Percentiles rank a stretch among this genome's conserved stretches.
These are phyloP conservation scores for Anhinga anhinga DNA, from an alignment of 2,113 vertebrate genomes.

Conservation along the genomic window DNA sequence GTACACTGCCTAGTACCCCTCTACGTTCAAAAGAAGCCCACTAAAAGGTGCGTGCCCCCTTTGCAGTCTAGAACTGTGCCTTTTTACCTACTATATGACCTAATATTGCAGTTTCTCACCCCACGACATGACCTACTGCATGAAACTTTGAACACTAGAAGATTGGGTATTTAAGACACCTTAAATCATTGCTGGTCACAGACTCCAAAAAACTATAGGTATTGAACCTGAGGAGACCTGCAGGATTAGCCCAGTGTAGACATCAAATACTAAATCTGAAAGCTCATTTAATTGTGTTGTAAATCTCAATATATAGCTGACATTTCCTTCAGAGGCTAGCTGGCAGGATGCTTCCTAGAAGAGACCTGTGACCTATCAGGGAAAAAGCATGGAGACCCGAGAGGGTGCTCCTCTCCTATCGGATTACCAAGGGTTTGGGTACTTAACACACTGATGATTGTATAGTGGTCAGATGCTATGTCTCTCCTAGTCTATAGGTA, in stretches of 20 bases:
- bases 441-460: neutral
- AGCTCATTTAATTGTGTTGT: neutral
- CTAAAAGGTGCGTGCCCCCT: neutral
- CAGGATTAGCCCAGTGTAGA: neutral
- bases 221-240: neutral
- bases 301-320: neutral
- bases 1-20: neutral
- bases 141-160: neutral
- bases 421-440: neutral
- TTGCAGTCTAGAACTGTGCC: neutral
- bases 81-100: neutral
- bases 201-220: fast-evolving
- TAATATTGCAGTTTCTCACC: neutral
- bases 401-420: neutral
- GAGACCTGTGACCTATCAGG: neutral
- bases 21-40: neutral
- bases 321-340: neutral
- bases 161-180: neutral
- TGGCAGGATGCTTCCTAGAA: neutral
- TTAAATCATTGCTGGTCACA: neutral
- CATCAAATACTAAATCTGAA: neutral
- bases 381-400: neutral
- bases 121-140: no score
- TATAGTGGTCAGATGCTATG: neutral
- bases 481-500: neutral